Evolutionary conservation across 2,888 invertebrate species (phyloP), one percentile per base, ranked within the genome.

Genomic region (Marronus borbonicus): DNA sequence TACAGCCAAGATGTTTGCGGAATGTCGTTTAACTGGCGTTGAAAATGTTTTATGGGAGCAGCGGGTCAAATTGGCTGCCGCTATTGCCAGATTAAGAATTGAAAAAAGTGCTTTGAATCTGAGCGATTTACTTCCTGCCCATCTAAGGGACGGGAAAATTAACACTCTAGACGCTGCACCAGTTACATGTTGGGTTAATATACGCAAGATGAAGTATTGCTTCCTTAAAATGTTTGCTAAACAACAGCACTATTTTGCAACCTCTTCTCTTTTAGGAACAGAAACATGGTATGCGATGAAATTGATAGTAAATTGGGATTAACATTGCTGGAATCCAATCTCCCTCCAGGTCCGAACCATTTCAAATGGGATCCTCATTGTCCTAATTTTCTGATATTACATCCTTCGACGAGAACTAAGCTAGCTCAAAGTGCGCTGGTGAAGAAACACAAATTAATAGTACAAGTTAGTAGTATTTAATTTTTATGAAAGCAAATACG

Each of bases 151-250:
- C 81, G 94, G 94, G 76, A 91, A 92, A 78, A 90, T 94, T 36
- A 91, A 91, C 75, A 88, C 88, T 83, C 88, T 88, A 87, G 89
- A 44, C 86, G 89, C 82, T 88, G 90, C 81, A 87, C 91, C 39
- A 0, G 92, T 95, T 1, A 94, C 94, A 0, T 95, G 95, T 80
- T 96, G 96, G 96, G 92, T 96, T 12, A 96, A 96, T 88, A 93
- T 93, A 0, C 93, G 93, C 82, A 92, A 93, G 87, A 89, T 93
- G 3, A 92, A 91, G 94, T 92, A 86, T 86, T 28, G 17, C 20
- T 28, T 65, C 14, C 17, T 65, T 87, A 55, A 86, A 7, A 8
- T 20, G 17, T 0, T 31, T 20, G n/a, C 3, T 12, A 2, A 12
- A 12, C 8, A 44, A 1, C 12, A 44, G 44, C 12, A 2, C 44